A percentile compares a stretch with the other conserved stretches of the same genome.
These are phyloP conservation scores for Polydrusus tereticollis DNA, from an alignment of 2,888 invertebrate genomes.

Conservation along the genomic window DNA sequence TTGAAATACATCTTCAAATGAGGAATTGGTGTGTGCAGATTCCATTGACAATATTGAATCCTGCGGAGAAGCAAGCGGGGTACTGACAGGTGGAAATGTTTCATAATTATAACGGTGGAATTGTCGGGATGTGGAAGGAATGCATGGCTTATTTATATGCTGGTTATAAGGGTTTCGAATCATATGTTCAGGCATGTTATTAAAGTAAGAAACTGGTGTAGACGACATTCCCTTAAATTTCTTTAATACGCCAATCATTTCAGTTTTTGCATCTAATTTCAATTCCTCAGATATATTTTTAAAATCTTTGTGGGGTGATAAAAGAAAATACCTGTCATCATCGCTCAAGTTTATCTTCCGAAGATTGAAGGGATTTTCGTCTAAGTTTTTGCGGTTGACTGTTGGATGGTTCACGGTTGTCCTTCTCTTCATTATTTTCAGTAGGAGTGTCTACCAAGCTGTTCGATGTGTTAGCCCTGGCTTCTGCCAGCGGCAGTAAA, in stretches of 20 bases:
- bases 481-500: background rate
- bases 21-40: too few species aligned
- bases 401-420: background rate
- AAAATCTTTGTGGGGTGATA: background rate
- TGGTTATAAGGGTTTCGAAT: background rate
- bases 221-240: background rate
- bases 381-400: background rate
- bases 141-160: background rate
- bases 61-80: too few species aligned
- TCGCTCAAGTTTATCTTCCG: background rate
- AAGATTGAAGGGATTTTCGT: background rate
- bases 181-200: background rate
- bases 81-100: background rate
- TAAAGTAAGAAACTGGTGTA: background rate
- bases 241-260: background rate
- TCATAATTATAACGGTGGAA: background rate
- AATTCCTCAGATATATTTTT: background rate
- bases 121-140: background rate
- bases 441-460: background rate
- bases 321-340: background rate
- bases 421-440: background rate
- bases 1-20: too few species aligned
- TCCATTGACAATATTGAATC: too few species aligned
- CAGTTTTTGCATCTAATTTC: too few species aligned
- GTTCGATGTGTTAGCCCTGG: background rate